Base-by-base conservation (phyloP, 2,888 invertebrate genomes). In the Thalpophila matura region DNA sequence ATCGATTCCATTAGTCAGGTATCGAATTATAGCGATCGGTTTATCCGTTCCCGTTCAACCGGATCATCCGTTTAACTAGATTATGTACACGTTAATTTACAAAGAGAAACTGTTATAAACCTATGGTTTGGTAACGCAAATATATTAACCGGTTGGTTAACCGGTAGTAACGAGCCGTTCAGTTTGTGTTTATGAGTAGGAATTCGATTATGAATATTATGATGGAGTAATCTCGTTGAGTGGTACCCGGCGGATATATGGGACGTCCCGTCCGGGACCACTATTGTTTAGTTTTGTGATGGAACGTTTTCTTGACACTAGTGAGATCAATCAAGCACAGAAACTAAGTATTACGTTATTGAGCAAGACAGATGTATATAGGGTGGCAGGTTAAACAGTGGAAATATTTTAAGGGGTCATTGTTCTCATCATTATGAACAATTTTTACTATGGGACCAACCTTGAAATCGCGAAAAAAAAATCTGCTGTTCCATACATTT, bases 51-150 rank as follows among this genome's bases (percentile, higher is more conserved):
- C 57, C 56, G 64, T 67, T 63, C 55, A 68, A 31, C 63, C 59
- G 58, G 62, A 57, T 79, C 67, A 79, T 50, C 50, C 47, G 43
- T 46, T 61, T 73, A 68, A 79, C 60, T 43, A 46, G 63, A 66
- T 78, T 78, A 79, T 74, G 62, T 56, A 64, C 56, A 49, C 43
- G 35, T 27, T 67, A 77, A 79, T 79, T 74, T 65, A 74, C 77
- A 79, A 79, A 79, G 71, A 54, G 78, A 74, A 71, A 57, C 54
- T 57, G 53, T 61, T 66, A 45, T 55, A 62, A 60, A 56, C 56
- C 51, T 67, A 64, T 67, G 57, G 66, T 70, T 70, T 70, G 35
- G 37, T 55, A 51, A 55, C 33, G 31, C 38, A 51, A 60, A 57
- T 66, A 57, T 37, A 55, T 74, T 53, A 56, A 40, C 45, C 14